Evolutionary conservation across 1,140 invertebrate species (phyloP), one percentile per base, ranked within the genome.

Genomic region (Leptoteleia sp.): DNA sequence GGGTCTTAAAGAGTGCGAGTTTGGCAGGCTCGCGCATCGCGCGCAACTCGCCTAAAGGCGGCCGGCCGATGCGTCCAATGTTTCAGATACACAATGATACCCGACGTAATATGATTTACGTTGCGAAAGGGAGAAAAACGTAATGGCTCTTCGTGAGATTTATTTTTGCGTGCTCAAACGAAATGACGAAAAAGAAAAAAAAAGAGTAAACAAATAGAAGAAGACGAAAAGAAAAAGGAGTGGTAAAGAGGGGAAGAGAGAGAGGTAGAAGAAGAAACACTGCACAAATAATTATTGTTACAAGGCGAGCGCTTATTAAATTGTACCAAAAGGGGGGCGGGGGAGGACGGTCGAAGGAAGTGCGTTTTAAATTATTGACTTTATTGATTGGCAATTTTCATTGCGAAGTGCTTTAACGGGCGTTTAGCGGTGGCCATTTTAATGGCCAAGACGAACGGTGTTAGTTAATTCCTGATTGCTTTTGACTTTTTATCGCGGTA

Each of bases 11-110:
- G 64, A 62, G 55, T 45, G 68, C 55, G 62, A 73, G 55, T 68
- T 64, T 67, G 31, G 61, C 48, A 54, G 47, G 54, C 73, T 73
- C 61, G n/a, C 48, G 54, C 47, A 61, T 19, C 22, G 43, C 67
- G 47, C 13, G 62, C 61, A 47, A 42, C 4, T n/a, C 48, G 47
- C 59, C 57, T 16, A 17, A 27, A 33, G 57, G 55, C 64, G 3
- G 7, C n/a, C 31, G 52, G 17, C 27, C 29, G 64, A 78, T 45
- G 73, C 61, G 64, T 79, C 61, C 61, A 76, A 76, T 29, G 48
- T 55, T 72, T 68, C 64, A 70, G 45, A 50, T 77, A 67, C 59
- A 67, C 70, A 70, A 72, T 64, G 75, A 73, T 77, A 75, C 67
- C 59, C 76, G 72, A 38, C 62, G 27, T 64, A 68, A 76, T 76